Base-by-base conservation (phyloP, 2,888 invertebrate genomes). In the Tridacna crocea region DNA sequence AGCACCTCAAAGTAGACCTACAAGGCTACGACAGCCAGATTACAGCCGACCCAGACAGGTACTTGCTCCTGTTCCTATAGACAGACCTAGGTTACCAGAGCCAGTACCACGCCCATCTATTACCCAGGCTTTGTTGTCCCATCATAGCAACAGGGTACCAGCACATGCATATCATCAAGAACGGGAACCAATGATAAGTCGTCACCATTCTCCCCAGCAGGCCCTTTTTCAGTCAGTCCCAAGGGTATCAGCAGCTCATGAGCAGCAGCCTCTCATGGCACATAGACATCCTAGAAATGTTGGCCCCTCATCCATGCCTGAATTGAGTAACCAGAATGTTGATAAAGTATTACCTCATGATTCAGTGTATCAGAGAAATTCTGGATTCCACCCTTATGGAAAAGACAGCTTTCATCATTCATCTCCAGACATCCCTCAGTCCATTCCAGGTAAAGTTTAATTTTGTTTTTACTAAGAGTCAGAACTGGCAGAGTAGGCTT, bases 21-120 rank as follows among this genome's bases (percentile, higher is more conserved):
- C 70, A 15, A n/a, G 51, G 26, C 36, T 36, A 15, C 19, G 70
- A 70, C 70, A 70, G 6, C 70, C 48, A n/a, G 26, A 51, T 46
- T 70, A 70, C 51, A 70, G 51, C 19, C 27, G 26, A 51, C 51
- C 48, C 6, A 70, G 70, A 24, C 70, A 70, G 51, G 70, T 70
- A 3, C 26, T 70, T 4, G 22, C 51, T 70, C 51, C 70, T 0
- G 70, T 70, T n/a, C 70, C 70, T n/a, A 24, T 51, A 24, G 51
- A 70, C 11, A 48, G 51, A 26, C 51, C 66, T 3, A 26, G 19
- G 19, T 3, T 15, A 66, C n/a, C 66, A 19, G 66, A 46, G 17
- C 11, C n/a, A 46, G 46, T 12, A n/a, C 27, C 66, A 46, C 22
- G 46, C 15, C 47, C 66, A 36, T 46, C 13, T 46, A 15, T 72